Evolutionary conservation across 2,888 invertebrate species (phyloP).

Genomic region (Drosophila emarginata): DNA sequence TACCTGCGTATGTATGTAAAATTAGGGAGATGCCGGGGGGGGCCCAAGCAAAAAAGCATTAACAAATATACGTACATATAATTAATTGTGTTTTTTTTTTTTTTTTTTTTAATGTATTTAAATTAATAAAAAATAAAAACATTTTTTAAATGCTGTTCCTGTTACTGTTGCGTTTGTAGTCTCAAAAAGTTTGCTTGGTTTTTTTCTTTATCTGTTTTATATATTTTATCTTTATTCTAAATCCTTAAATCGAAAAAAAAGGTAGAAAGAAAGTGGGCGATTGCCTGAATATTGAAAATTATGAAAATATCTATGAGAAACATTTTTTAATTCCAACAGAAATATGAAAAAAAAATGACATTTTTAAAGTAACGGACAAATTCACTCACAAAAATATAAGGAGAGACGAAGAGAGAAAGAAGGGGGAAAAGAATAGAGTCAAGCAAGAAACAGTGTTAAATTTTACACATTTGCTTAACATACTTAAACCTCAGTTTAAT

Average conservation of each 20-base stretch:
- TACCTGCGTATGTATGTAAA: conserved; percentile 44
- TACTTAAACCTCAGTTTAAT: background rate
- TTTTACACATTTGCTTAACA: background rate
- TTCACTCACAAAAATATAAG: background rate
- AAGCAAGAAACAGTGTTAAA: background rate
- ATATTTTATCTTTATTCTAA: background rate
- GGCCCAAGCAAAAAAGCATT: conserved; percentile 12
- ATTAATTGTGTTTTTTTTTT: conserved; percentile 13
- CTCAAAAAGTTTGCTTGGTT: conserved; percentile 64
- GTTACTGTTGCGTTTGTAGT: conserved; percentile 76
- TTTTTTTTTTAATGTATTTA: background rate
- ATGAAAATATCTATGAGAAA: background rate
- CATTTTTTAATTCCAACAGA: background rate
- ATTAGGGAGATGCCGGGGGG: conserved; percentile 4
- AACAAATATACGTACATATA: conserved; percentile 13
- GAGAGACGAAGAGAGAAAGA: background rate
- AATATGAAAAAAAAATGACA: background rate
- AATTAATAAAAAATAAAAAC: conserved; percentile 57
- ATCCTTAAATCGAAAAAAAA: background rate
- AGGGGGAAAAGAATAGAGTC: background rate
- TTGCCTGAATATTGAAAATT: background rate
- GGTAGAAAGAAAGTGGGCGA: background rate
- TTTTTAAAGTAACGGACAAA: background rate
- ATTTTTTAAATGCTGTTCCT: conserved; percentile 76
- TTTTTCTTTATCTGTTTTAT: background rate